Evolutionary conservation across 2,888 invertebrate genomes (phyloP).

Genomic region (Acrocera orbiculus): DNA sequence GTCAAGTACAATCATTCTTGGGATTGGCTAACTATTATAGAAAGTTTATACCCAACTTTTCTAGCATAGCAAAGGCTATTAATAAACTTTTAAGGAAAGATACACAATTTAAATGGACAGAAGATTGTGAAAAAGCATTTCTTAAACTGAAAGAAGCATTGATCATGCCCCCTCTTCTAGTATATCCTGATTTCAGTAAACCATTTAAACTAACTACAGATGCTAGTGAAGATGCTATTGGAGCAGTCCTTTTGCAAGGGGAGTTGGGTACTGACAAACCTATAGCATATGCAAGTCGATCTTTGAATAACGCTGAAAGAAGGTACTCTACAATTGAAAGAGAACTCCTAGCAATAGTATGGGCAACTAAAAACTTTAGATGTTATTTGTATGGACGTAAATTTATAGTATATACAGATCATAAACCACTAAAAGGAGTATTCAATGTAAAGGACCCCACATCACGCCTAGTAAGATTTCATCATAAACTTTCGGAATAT

Average conservation of each 20-base stretch:
- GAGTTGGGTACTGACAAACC: constrained; percentile 7
- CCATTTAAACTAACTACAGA: background rate
- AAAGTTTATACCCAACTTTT: constrained; percentile 2
- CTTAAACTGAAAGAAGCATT: constrained; percentile 3
- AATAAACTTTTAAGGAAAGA: constrained; percentile 2
- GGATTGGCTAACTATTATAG: constrained; percentile 5
- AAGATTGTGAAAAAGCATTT: background rate
- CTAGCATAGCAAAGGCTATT: constrained; percentile 1
- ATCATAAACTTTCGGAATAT: too few species aligned
- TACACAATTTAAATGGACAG: background rate
- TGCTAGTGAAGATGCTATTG: background rate
- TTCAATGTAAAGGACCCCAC: background rate
- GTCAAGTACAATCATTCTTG: constrained; percentile 4
- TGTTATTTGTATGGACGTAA: constrained; percentile 4
- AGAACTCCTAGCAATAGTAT: constrained; percentile 19
- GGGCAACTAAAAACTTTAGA: constrained; percentile 20
- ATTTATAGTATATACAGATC: background rate
- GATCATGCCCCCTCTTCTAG: constrained; percentile 2
- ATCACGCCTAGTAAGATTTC: too few species aligned
- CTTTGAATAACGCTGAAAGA: constrained; percentile 12
- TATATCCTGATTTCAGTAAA: constrained; percentile 2
- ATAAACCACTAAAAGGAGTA: background rate
- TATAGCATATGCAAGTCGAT: constrained; percentile 16
- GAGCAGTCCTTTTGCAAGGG: background rate
- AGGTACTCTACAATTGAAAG: constrained; percentile 19